Conservation (phyloP, 2,113 vertebrate species). For the Gallinago paraguaiae region DNA sequence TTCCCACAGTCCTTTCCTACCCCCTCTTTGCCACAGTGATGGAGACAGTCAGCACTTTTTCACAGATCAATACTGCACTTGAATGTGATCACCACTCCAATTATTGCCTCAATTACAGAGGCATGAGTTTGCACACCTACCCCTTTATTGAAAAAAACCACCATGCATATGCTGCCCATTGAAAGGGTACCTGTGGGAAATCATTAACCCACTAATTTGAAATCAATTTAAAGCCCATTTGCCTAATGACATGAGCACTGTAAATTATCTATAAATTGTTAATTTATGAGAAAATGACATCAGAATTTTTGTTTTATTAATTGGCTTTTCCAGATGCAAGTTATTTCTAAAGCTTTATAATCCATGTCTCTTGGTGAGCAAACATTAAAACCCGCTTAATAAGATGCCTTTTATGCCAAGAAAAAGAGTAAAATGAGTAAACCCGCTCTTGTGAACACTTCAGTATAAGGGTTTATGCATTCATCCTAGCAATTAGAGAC, state of each 20-base stretch:
- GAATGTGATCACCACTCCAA: slow-evolving; percentile 63
- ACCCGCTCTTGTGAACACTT: slow-evolving; percentile 7
- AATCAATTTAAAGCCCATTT: slow-evolving; percentile 81
- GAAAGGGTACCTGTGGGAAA: slow-evolving; percentile 62
- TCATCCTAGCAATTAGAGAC: slow-evolving; percentile 49
- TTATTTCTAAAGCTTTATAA: slow-evolving; percentile 33
- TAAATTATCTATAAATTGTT: slow-evolving; percentile 73
- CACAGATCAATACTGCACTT: slow-evolving; percentile 60
- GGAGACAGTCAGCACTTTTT: slow-evolving; percentile 54
- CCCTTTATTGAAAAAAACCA: not conserved
- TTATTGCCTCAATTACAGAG: slow-evolving; percentile 63
- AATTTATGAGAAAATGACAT: slow-evolving; percentile 68
- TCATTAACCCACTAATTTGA: slow-evolving; percentile 76
- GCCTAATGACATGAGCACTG: slow-evolving; percentile 72
- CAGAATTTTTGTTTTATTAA: slow-evolving; percentile 62
- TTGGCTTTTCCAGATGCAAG: slow-evolving; percentile 46
- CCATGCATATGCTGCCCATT: not conserved
- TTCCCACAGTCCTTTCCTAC: not conserved
- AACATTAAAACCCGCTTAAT: slow-evolving; percentile 24
- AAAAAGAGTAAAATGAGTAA: slow-evolving; percentile 29
- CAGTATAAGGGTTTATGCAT: slow-evolving; percentile 29
- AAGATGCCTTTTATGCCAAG: slow-evolving; percentile 4
- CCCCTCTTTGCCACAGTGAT: not conserved
- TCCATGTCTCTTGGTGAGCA: not conserved
- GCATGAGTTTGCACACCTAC: slow-evolving; percentile 30